These are phyloP conservation scores for Bubo bubo DNA, from an alignment of 2,113 vertebrate genomes.

Conservation along the genomic window DNA sequence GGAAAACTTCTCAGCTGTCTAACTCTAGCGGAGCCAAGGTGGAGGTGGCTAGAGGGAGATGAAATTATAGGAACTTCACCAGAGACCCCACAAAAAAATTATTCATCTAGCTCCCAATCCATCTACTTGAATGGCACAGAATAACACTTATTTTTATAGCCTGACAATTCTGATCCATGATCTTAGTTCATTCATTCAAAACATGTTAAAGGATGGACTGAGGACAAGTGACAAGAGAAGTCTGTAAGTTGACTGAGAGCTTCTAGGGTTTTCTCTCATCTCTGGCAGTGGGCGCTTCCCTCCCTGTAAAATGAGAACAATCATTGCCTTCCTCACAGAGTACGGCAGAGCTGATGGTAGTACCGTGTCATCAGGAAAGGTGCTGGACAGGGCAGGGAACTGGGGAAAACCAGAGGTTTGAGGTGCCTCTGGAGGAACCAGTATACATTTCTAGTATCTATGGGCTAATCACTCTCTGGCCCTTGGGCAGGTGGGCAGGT, in stretches of 20 bases:
- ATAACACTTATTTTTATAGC: not conserved
- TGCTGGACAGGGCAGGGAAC: not conserved
- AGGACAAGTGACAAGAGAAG: not conserved
- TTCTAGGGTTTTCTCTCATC: not conserved
- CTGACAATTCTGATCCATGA: not conserved
- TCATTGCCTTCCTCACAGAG: not conserved
- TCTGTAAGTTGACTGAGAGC: not conserved
- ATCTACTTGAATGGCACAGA: slow-evolving; percentile 20
- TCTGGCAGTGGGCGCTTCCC: not conserved
- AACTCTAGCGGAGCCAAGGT: not conserved
- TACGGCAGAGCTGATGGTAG: not conserved
- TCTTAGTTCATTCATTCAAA: not conserved
- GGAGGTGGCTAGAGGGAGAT: not conserved
- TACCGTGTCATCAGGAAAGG: not conserved
- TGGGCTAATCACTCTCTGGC: not conserved
- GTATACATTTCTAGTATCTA: not conserved
- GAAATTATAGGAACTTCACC: not conserved
- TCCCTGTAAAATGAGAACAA: not conserved
- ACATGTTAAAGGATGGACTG: slow-evolving; percentile 7
- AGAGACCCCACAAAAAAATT: not conserved
- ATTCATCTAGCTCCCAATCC: slow-evolving; percentile 3
- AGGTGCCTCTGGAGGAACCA: not conserved
- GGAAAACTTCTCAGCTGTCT: slow-evolving; percentile 52
- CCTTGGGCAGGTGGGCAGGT: not conserved
- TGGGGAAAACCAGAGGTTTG: not conserved